phyloP scores from a whole-genome alignment of 2,113 vertebrate species.

The Ceratotherium simum region DNA sequence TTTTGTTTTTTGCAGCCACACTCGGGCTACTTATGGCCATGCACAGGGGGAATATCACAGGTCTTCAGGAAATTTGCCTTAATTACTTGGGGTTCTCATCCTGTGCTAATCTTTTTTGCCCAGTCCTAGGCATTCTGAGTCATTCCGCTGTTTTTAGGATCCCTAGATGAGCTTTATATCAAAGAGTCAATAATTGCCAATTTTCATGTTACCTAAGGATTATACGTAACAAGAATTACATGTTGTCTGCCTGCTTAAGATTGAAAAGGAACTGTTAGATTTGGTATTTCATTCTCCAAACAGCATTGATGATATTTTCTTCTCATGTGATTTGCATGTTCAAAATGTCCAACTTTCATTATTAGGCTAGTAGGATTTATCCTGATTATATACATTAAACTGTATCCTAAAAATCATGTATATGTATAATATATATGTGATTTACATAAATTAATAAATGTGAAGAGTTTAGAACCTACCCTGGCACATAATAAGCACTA shows the following conservation, averaged over 20 bases:
- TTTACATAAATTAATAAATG: neutral
- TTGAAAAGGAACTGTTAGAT: neutral
- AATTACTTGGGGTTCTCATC: neutral
- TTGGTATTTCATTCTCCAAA: neutral
- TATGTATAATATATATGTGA: neutral
- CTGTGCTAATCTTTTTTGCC: neutral
- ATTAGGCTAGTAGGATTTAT: neutral
- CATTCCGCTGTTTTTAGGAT: neutral
- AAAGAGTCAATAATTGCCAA: neutral
- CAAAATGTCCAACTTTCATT: neutral
- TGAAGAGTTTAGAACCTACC: neutral
- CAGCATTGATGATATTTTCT: neutral
- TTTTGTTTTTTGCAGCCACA: neutral
- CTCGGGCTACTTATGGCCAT: neutral
- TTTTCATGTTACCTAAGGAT: neutral
- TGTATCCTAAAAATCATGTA: neutral
- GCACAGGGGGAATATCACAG: neutral
- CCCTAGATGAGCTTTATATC: neutral
- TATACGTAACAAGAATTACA: neutral
- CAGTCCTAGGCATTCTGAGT: neutral
- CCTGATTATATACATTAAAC: neutral
- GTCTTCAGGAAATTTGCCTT: neutral
- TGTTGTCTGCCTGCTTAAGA: neutral
- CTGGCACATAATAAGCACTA: neutral
- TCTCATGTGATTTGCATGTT: neutral